phyloP scores from a whole-genome alignment of 2,888 invertebrate genomes.

The Dryocosmus kuriphilus region DNA sequence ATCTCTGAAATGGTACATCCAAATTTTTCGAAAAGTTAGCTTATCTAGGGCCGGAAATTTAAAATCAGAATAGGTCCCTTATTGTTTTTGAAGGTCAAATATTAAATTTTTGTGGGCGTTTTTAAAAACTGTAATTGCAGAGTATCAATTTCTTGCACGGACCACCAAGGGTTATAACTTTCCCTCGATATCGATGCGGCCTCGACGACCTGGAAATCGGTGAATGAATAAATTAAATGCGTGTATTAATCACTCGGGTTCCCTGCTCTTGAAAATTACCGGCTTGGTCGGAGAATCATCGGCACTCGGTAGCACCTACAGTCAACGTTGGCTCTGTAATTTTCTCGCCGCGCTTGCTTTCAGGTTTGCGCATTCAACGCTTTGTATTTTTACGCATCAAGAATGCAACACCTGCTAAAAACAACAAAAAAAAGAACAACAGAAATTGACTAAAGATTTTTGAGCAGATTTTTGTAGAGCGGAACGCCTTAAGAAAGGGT shows the following conservation, averaged over 20 bases:
- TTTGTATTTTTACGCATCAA: constrained; percentile 3
- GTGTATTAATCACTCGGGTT: constrained; percentile 69
- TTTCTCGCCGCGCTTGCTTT: constrained; percentile 67
- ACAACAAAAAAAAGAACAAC: not conserved
- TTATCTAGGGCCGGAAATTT: not conserved
- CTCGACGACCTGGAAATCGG: constrained; percentile 54
- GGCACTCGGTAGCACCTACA: constrained; percentile 63
- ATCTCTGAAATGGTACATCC: not conserved
- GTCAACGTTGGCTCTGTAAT: constrained; percentile 67
- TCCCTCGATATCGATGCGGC: constrained; percentile 10
- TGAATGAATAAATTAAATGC: constrained; percentile 72
- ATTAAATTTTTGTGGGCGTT: no score
- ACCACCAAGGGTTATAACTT: constrained; percentile 27
- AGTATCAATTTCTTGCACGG: not conserved
- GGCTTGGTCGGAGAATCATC: constrained; percentile 59
- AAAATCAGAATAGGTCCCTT: not conserved
- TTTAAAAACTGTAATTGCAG: not conserved
- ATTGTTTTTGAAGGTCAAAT: not conserved
- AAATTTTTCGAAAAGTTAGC: not conserved
- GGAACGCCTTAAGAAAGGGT: not conserved
- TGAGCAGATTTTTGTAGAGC: not conserved
- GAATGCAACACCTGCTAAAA: constrained; percentile 5
- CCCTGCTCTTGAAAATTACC: constrained; percentile 67
- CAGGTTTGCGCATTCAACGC: constrained; percentile 24
- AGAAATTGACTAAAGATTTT: not conserved